Evolutionary conservation across 2,888 invertebrate genomes (phyloP), one percentile per base, ranked within the genome.

Genomic region (Ormyrus rosae): DNA sequence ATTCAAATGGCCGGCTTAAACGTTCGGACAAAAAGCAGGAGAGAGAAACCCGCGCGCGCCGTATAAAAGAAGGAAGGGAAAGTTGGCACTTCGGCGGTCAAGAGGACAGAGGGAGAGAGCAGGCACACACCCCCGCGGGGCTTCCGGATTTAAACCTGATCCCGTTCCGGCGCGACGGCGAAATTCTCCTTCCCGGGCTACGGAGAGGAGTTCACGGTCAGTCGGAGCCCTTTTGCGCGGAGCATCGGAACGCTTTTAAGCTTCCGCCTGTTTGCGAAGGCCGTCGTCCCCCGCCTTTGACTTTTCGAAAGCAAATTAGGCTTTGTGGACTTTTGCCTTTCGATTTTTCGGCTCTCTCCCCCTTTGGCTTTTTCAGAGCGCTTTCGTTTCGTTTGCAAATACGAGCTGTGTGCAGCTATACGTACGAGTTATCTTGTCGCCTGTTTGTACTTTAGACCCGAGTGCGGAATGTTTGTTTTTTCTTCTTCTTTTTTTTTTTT

Each of bases 61-160:
- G 19, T 19, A 19, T 19, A 19, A 34, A 34, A 56, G 19, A 46
- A n/a, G 51, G 13, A 48, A 19, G 46, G 45, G 13, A 60, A 60
- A 71, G 71, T 82, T 72, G 76, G 76, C 76, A 82, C 79, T 82
- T 82, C 34, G 68, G 74, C 68, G 78, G 80, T 67, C 13, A 61
- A 61, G 67, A 53, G 71, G 81, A 81, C 78, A 81, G 73, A 79
- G 71, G 64, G 53, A 53, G 58, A 68, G 77, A 46, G 68, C 61
- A 78, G 68, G 72, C 73, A 45, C 65, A 11, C 45, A 55, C 48
- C 60, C 79, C 82, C 76, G 64, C 55, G 77, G 82, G 82, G 82
- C 71, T 78, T 80, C 71, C 67, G 76, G 80, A 82, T 80, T 82
- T 76, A 82, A 82, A 55, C 63, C 53, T 50, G 55, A 76, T 58